A percentile compares a stretch with the other conserved stretches of the same genome.
phyloP scores from a whole-genome alignment of 2,113 vertebrate species.

The Plecturocebus donacophilus region DNA sequence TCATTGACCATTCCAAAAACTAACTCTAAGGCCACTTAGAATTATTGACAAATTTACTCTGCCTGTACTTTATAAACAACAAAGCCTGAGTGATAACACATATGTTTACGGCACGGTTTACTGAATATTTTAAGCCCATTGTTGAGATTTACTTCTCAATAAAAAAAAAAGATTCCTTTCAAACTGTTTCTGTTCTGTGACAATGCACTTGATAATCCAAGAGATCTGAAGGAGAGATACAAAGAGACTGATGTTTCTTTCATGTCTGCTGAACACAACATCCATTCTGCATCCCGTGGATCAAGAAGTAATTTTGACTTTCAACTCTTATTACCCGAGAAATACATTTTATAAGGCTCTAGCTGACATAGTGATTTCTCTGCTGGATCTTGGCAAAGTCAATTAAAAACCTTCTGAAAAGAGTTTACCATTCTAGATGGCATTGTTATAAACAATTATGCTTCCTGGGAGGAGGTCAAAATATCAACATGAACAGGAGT shows the following conservation, averaged over 20 bases:
- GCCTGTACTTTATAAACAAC: neutral
- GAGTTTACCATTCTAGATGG: neutral
- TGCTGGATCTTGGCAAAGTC: neutral
- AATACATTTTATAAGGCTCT: neutral
- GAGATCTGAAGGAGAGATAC: neutral
- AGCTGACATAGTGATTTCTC: neutral
- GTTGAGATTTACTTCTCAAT: neutral
- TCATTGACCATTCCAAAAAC: neutral
- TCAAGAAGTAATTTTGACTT: neutral
- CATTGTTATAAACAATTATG: neutral
- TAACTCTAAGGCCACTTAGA: neutral
- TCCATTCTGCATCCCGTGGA: neutral
- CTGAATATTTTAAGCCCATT: neutral
- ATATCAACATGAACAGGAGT: neutral
- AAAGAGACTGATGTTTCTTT: neutral
- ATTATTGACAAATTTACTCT: neutral
- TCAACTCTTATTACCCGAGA: neutral
- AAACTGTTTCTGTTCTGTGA: neutral
- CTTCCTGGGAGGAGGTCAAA: neutral
- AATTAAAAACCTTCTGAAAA: neutral
- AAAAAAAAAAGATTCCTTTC: neutral
- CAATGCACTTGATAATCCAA: neutral
- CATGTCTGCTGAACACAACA: neutral
- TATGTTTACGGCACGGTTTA: neutral
- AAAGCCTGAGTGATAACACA: neutral